A percentile compares a stretch with the other conserved stretches of the same genome.
Evolutionary conservation across 2,888 invertebrate species (phyloP).

Genomic region (Mycalesis mineus): DNA sequence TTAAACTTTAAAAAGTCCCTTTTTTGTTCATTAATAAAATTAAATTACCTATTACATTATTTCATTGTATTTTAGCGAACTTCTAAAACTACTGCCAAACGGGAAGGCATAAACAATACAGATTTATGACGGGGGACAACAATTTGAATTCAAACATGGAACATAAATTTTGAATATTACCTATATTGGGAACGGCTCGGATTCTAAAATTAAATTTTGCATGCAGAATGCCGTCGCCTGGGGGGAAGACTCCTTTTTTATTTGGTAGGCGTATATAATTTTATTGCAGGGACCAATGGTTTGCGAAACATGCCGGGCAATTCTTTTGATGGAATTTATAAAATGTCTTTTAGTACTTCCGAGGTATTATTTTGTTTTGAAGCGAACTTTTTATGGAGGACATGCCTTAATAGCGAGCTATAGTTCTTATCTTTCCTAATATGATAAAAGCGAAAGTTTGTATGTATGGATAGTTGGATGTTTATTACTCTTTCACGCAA

Average conservation of each 20-base stretch:
- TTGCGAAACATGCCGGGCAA: slow-evolving; percentile 65
- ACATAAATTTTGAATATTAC: slow-evolving; percentile 74
- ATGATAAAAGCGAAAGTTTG: too few relatives aligned
- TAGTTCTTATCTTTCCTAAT: too few relatives aligned
- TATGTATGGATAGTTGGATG: too few relatives aligned
- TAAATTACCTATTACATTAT: not conserved
- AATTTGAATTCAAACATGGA: slow-evolving; percentile 65
- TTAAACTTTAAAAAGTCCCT: too few relatives aligned
- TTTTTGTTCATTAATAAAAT: not conserved
- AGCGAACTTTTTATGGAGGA: too few relatives aligned
- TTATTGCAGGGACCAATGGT: slow-evolving; percentile 75
- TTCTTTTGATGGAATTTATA: slow-evolving; percentile 40
- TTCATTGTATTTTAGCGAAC: not conserved
- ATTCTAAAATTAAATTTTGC: slow-evolving; percentile 77
- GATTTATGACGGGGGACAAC: slow-evolving; percentile 61
- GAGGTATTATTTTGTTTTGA: not conserved
- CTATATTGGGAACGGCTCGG: slow-evolving; percentile 73
- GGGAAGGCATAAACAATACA: slow-evolving; percentile 40
- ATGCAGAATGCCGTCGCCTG: slow-evolving; percentile 64
- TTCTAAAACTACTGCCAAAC: slow-evolving; percentile 29
- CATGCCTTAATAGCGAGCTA: too few relatives aligned
- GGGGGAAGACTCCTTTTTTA: slow-evolving; percentile 53
- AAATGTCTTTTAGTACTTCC: slow-evolving; percentile 4
- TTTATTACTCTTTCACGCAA: too few relatives aligned
- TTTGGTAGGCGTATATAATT: slow-evolving; percentile 79